A percentile compares a stretch with the other conserved stretches of the same genome.
Conservation (phyloP, 2,113 vertebrate species). For the Chitala chitala region DNA sequence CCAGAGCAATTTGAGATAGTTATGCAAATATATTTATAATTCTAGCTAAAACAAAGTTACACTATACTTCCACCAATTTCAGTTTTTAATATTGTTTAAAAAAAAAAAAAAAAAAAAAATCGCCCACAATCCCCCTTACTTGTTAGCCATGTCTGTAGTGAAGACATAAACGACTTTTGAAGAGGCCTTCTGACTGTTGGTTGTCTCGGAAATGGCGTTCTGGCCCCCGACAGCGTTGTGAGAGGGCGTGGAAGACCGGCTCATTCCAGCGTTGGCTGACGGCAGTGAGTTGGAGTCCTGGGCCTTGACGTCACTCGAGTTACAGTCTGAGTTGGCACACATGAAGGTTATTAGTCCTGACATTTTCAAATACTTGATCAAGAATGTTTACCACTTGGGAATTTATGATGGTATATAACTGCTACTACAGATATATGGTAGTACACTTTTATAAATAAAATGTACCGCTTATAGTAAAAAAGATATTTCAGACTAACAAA, state of each 20-base stretch:
- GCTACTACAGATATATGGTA: too few species aligned
- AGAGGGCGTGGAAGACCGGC: constrained; percentile 84
- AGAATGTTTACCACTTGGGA: too few species aligned
- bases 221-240: constrained; percentile 76
- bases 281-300: constrained; percentile 85
- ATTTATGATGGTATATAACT: too few species aligned
- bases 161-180: constrained; percentile 98
- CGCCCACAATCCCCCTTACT: constrained; percentile 68
- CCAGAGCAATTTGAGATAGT: too few species aligned
- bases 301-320: constrained; percentile 87
- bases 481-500: too few species aligned
- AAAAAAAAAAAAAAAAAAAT: too few species aligned
- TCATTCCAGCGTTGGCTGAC: constrained; percentile 67
- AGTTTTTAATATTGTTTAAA: too few species aligned
- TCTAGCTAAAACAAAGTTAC: too few species aligned
- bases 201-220: constrained; percentile 70
- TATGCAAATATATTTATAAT: too few species aligned
- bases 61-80: too few species aligned
- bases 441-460: too few species aligned
- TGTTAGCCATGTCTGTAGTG: constrained; percentile 98
- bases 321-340: constrained; percentile 71
- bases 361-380: background rate
- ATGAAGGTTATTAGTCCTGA: background rate
- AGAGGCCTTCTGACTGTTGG: constrained; percentile 80
- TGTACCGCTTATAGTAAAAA: too few species aligned